A percentile compares a stretch with the other conserved stretches of the same genome.
Conservation (phyloP, 2,888 invertebrate genomes). For the Graphium colonna region DNA sequence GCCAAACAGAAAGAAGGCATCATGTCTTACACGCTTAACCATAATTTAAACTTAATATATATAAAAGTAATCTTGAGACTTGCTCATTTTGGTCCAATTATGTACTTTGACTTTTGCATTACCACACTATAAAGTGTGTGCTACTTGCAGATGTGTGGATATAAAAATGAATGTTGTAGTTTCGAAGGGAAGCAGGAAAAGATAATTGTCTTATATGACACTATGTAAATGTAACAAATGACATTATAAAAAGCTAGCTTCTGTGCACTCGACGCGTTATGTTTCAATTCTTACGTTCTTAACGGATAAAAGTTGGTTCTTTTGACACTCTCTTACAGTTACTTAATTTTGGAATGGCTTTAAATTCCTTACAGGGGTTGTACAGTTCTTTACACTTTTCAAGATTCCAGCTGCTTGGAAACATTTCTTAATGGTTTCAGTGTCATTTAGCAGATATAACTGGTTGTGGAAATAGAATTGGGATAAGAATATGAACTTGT, state of each 20-base stretch:
- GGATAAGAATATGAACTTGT: too few relatives aligned
- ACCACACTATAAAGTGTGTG: too few relatives aligned
- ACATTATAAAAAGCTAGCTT: background rate
- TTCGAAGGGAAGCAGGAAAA: background rate
- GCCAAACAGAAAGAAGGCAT: too few relatives aligned
- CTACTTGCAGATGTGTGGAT: too few relatives aligned
- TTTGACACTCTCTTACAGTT: slow-evolving; percentile 15
- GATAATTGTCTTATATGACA: too few relatives aligned
- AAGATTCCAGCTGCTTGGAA: slow-evolving; percentile 1
- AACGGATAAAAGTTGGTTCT: slow-evolving; percentile 13
- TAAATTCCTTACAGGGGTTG: slow-evolving; percentile 23
- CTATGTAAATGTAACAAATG: background rate
- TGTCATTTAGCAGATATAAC: background rate
- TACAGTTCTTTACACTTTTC: slow-evolving; percentile 10
- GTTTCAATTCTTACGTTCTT: background rate
- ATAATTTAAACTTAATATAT: too few relatives aligned
- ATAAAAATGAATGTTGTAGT: too few relatives aligned
- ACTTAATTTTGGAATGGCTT: slow-evolving; percentile 22
- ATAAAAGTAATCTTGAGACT: too few relatives aligned
- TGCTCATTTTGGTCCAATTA: too few relatives aligned
- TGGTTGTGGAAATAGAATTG: too few relatives aligned
- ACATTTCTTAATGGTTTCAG: background rate
- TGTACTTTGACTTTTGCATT: too few relatives aligned
- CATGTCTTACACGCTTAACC: too few relatives aligned
- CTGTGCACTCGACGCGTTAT: slow-evolving; percentile 9